Base-by-base conservation (phyloP, 2,797 vertebrate species). In the Setipinna tenuifilis region DNA sequence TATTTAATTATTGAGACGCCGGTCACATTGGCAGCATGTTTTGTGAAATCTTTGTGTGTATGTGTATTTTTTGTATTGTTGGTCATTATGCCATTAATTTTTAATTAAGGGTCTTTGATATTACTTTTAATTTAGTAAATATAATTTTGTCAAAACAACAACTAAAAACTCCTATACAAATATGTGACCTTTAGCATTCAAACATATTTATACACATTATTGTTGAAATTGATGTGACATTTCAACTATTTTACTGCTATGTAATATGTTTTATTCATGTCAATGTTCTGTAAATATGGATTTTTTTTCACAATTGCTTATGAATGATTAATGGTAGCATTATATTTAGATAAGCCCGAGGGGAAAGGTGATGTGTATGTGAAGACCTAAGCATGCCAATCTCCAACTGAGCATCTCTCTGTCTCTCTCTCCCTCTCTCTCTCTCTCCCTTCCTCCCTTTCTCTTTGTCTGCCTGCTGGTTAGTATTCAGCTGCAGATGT, bases 61-160 rank as follows among this genome's bases (percentile, higher is more conserved):
- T 71, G 28, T 71, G 28, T 71, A 25, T 12, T 68, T 1, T 68
- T 9, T 78, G 12, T 78, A 11, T 44, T 44, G 14, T 78, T 78
- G 16, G 31, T 78, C 31, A 78, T 78, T 78, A 35, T 82, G 82
- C 83, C 83, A 82, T 88, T 90, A 87, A 87, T 85, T 88, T 59
- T 84, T 82, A 84, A 86, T 81, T 78, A 61, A 41, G 35, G 57
- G 80, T 59, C 81, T 48, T 31, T n/a, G 6, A 50, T 61, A 54
- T 82, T 59, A 61, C 46, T 81, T 81, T 58, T 25, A n/a, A 21
- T n/a, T 6, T 41, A 44, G 41, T 25, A 83, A 83, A 84, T 59
- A 88, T 85, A 50, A 48, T 86, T 84, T 83, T 83, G 83, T 44
- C 71, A 78, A 78, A 16, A 17, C 35, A 78, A 41, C 35, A 78